phyloP scores from a whole-genome alignment of 2,797 vertebrate species.

The Gymnopithys bicolor region DNA sequence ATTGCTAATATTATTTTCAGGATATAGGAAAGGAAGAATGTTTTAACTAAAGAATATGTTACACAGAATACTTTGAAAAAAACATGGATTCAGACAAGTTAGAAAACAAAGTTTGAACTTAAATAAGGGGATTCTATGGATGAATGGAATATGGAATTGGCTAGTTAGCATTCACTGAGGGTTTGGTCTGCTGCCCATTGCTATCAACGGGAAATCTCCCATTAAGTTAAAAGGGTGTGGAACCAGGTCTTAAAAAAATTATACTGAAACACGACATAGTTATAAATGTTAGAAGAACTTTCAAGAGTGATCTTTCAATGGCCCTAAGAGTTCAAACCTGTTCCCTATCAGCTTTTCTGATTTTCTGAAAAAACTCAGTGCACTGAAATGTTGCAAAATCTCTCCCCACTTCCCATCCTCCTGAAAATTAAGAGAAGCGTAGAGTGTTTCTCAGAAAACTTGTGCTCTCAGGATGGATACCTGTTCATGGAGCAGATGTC shows the following conservation, averaged over 20 bases:
- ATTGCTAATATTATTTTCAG: not conserved
- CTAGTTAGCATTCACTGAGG: not conserved
- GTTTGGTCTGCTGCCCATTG: not conserved
- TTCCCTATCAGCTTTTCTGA: not conserved
- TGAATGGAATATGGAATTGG: not conserved
- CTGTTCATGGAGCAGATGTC: not conserved
- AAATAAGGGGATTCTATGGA: not conserved
- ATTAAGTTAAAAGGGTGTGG: not conserved
- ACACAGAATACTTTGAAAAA: not conserved
- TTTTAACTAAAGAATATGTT: not conserved
- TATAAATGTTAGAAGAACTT: not conserved
- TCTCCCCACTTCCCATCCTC: accelerated
- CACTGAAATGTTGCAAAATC: accelerated
- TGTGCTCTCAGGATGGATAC: not conserved
- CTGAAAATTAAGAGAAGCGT: not conserved
- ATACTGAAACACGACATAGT: not conserved
- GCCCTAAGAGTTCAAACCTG: not conserved
- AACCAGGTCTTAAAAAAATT: not conserved
- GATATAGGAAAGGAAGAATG: not conserved
- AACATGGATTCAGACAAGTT: not conserved
- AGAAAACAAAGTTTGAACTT: not conserved
- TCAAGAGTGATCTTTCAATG: not conserved
- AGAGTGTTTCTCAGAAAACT: not conserved
- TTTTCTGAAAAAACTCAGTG: not conserved
- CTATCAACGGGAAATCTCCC: not conserved